Conservation (phyloP, 30 jellyfish, hydroid and myxozoan species). For the Aurelia sp. region DNA sequence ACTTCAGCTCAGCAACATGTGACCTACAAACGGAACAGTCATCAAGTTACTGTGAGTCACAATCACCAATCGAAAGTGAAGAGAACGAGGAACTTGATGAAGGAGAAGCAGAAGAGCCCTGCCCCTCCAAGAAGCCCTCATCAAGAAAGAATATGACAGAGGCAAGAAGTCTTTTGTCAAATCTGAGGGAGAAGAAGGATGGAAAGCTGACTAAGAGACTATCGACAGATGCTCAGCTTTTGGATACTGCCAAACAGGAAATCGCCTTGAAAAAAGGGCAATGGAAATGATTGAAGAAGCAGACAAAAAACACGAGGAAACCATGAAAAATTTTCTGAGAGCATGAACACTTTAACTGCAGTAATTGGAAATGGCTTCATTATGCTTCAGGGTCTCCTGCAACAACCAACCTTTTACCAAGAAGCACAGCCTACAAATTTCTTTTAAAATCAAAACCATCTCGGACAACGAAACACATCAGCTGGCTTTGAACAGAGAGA, state of each 20-base stretch:
- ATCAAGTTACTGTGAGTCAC: neutral
- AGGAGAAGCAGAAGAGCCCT: neutral
- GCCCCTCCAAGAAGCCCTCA: slow-evolving; percentile 2
- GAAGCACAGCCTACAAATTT: neutral
- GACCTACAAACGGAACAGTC: neutral
- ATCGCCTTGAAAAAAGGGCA: neutral
- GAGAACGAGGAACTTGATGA: neutral
- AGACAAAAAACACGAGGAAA: neutral
- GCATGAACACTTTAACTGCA: neutral
- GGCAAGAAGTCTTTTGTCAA: slow-evolving; percentile 2
- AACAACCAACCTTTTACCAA: slow-evolving; percentile 5
- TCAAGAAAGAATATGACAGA: neutral
- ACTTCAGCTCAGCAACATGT: neutral
- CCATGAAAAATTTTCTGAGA: neutral
- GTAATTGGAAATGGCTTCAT: neutral
- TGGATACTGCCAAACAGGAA: neutral
- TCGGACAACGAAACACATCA: neutral
- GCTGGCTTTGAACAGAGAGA: neutral
- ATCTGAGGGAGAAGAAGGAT: neutral
- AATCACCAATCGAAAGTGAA: neutral
- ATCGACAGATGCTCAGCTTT: neutral
- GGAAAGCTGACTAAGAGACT: slow-evolving; percentile 5
- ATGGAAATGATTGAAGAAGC: neutral
- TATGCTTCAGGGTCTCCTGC: slow-evolving; percentile 3
- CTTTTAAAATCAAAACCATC: neutral